These are phyloP conservation scores for Odocoileus virginianus DNA, from an alignment of 2,113 vertebrate genomes.

Conservation along the genomic window DNA sequence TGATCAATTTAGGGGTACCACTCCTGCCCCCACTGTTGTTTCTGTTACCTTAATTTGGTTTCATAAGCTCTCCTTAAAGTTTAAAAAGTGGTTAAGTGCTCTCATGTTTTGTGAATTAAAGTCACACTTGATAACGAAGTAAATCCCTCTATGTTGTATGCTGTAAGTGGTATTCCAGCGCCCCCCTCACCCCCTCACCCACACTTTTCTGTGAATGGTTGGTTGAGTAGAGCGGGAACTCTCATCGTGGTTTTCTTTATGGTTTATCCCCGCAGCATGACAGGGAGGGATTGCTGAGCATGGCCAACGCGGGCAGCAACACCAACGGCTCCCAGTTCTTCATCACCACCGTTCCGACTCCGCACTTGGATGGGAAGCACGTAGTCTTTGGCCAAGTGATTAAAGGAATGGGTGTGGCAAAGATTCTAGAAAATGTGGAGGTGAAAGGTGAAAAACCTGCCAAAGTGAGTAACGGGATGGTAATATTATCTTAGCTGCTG, in stretches of 20 bases:
- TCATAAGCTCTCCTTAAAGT: not conserved
- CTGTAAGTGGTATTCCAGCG: not conserved
- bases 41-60: not conserved
- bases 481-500: not conserved
- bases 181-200: no score
- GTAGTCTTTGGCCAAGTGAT: constrained; percentile 95
- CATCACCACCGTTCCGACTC: constrained; percentile 93
- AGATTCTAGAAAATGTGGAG: constrained; percentile 88
- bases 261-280: constrained; percentile 86
- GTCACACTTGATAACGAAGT: not conserved
- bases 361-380: constrained; percentile 94
- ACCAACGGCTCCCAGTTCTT: constrained; percentile 99
- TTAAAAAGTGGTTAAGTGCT: not conserved
- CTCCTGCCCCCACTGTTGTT: rapidly evolving
- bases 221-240: not conserved
- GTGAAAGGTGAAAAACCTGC: constrained; percentile 88
- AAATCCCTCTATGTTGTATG: not conserved
- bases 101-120: not conserved
- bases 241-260: constrained; percentile 3
- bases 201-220: not conserved
- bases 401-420: constrained; percentile 92
- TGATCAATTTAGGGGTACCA: not conserved
- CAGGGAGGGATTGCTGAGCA: constrained; percentile 91
- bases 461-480: constrained; percentile 80
- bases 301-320: constrained; percentile 93